Conservation (phyloP, 2,888 invertebrate genomes). For the Chironomus riparius region DNA sequence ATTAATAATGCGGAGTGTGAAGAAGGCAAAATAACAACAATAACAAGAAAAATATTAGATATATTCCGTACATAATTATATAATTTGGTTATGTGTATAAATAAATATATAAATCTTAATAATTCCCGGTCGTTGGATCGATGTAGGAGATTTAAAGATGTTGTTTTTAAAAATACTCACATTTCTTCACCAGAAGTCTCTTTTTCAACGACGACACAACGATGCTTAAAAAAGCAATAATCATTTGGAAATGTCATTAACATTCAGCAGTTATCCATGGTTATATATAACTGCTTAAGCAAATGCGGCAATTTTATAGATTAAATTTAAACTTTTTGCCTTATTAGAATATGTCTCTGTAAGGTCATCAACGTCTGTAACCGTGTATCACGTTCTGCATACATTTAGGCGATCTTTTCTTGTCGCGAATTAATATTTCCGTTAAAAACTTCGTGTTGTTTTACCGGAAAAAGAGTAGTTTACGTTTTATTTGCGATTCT, state of each 20-base stretch:
- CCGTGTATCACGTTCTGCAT: not conserved
- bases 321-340: too few relatives aligned
- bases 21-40: not conserved
- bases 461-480: too few relatives aligned
- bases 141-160: not conserved
- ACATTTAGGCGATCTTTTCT: not conserved
- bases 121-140: not conserved
- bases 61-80: not conserved
- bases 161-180: not conserved
- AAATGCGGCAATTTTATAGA: too few relatives aligned
- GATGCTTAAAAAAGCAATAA: not conserved
- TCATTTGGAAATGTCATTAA: slow-evolving; percentile 9
- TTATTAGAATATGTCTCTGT: not conserved
- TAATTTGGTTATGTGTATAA: too few relatives aligned
- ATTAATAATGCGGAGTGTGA: not conserved
- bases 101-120: not conserved
- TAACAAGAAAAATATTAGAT: not conserved
- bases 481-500: too few relatives aligned
- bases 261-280: not conserved
- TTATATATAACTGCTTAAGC: not conserved
- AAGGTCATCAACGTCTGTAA: not conserved
- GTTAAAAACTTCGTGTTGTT: too few relatives aligned
- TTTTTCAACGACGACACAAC: not conserved
- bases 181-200: not conserved
- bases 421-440: too few relatives aligned